Conservation (phyloP, 2,113 vertebrate genomes). For the Stegostoma tigrinum region DNA sequence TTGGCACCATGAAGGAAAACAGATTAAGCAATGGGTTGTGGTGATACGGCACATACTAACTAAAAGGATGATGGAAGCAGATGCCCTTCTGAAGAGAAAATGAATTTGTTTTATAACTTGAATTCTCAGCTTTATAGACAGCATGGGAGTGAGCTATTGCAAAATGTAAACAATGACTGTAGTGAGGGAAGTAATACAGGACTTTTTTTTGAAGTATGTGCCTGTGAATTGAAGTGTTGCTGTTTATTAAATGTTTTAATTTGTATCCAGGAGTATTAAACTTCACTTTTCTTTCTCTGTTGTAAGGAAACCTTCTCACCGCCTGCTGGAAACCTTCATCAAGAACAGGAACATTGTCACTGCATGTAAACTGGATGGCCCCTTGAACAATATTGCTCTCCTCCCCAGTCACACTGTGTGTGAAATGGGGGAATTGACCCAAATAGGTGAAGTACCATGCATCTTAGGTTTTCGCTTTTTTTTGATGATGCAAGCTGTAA, state of each 20-base stretch:
- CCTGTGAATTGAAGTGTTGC: neutral
- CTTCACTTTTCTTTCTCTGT: slow-evolving; percentile 18
- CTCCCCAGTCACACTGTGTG: slow-evolving; percentile 79
- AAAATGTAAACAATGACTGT: neutral
- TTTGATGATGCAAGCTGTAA: neutral
- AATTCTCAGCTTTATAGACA: neutral
- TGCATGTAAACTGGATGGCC: slow-evolving; percentile 71
- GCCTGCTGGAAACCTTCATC: slow-evolving; percentile 74
- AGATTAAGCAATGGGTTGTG: neutral
- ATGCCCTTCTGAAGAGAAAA: neutral
- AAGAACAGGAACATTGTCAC: slow-evolving; percentile 75
- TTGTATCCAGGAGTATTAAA: neutral
- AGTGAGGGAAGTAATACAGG: neutral
- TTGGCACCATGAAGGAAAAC: neutral
- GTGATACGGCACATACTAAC: neutral
- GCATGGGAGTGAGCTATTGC: neutral
- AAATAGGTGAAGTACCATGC: slow-evolving; percentile 68
- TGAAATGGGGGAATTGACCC: slow-evolving; percentile 91
- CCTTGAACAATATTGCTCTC: slow-evolving; percentile 73
- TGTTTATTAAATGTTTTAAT: neutral
- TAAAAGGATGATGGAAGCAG: neutral
- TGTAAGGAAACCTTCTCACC: slow-evolving; percentile 78
- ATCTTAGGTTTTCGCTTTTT: neutral
- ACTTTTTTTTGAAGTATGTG: neutral
- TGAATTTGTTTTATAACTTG: neutral